Evolutionary conservation across 2,113 vertebrate genomes (phyloP).

Genomic region (Hypocryptadius cinnamomeus): DNA sequence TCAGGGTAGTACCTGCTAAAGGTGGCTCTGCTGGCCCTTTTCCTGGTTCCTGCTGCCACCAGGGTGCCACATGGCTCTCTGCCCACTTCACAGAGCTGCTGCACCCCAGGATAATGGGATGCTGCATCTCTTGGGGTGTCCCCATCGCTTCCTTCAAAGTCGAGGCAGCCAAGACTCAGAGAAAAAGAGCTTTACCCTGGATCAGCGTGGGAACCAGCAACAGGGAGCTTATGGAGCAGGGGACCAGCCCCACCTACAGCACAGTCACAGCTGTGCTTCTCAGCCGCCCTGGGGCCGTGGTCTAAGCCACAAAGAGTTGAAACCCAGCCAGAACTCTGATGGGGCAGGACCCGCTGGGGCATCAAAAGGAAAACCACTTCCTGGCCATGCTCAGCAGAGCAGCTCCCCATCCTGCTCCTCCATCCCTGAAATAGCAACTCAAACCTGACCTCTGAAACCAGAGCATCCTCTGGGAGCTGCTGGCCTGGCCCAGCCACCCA

Average conservation of each 20-base stretch:
- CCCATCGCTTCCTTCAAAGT: fast-evolving
- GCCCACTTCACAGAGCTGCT: fast-evolving
- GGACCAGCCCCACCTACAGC: constrained; percentile 62
- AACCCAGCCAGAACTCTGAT: not conserved
- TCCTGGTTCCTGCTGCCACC: not conserved
- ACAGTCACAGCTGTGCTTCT: not conserved
- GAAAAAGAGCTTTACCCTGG: not conserved
- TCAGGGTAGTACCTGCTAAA: not conserved
- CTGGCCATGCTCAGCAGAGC: not conserved
- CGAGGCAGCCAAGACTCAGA: not conserved
- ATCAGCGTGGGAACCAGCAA: not conserved
- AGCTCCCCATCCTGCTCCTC: not conserved
- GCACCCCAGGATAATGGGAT: not conserved
- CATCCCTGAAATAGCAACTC: not conserved
- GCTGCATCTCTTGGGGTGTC: not conserved
- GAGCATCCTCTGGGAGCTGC: not conserved
- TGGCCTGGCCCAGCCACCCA: not conserved
- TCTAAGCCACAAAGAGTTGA: not conserved
- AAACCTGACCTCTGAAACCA: constrained; percentile 1
- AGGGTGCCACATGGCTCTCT: not conserved
- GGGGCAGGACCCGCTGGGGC: not conserved
- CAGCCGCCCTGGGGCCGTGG: not conserved
- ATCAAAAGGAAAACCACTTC: not conserved
- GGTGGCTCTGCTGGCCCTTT: not conserved
- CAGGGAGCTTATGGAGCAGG: constrained; percentile 13